These are phyloP conservation scores for Octodonta nipae DNA, from an alignment of 2,888 invertebrate species.

Conservation along the genomic window DNA sequence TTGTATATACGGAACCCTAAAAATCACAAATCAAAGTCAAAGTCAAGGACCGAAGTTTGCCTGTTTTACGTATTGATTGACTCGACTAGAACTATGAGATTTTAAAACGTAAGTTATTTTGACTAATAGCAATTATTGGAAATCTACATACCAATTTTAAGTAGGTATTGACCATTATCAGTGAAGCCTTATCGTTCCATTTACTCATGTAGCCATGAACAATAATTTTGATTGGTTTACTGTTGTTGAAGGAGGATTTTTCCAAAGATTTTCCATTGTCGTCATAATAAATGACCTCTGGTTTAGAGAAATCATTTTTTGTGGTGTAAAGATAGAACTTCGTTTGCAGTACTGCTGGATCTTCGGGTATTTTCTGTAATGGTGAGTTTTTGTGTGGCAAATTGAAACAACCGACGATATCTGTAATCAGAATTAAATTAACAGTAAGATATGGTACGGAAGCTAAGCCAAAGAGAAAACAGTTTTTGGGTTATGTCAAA, in stretches of 20 bases:
- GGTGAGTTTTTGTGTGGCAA: conserved; percentile 38
- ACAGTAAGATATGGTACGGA: no score
- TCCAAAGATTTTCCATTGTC: conserved; percentile 36
- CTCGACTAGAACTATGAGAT: no score
- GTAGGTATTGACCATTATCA: conserved; percentile 35
- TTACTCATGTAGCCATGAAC: conserved; percentile 47
- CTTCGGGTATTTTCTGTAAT: conserved; percentile 42
- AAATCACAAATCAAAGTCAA: no score
- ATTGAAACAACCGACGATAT: conserved; percentile 43
- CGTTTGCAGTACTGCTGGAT: conserved; percentile 40
- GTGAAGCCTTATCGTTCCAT: conserved; percentile 38
- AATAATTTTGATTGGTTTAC: conserved; percentile 38
- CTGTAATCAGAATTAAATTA: conserved; percentile 28
- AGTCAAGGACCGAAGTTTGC: no score
- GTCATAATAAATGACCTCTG: conserved; percentile 36
- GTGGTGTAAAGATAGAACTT: conserved; percentile 41
- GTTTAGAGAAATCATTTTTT: conserved; percentile 28
- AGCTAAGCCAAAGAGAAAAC: no score
- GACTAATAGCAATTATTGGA: neutral
- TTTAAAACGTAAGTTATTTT: no score
- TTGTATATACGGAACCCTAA: no score
- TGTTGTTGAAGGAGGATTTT: conserved; percentile 36
- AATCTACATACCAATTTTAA: conserved; percentile 38
- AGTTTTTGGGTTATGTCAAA: no score
- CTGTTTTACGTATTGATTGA: no score